Evolutionary conservation across 2,113 vertebrate species (phyloP).

Genomic region (Callionymus lyra): DNA sequence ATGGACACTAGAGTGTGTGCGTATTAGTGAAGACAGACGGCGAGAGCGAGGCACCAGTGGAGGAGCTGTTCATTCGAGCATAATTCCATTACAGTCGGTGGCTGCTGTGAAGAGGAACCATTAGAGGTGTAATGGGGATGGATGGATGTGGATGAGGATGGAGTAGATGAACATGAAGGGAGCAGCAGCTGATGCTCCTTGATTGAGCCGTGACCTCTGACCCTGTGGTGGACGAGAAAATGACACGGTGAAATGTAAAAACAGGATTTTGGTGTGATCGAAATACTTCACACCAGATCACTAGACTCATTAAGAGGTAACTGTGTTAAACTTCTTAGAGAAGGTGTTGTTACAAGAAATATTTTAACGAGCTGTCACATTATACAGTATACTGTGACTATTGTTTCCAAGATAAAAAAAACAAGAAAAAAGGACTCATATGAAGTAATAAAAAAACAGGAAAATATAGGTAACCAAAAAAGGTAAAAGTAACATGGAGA

Average conservation of each 20-base stretch:
- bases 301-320: no score
- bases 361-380: no score
- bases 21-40: not conserved
- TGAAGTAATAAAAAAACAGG: no score
- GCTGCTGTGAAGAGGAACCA: slow-evolving; percentile 56
- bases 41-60: slow-evolving; percentile 13
- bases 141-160: slow-evolving; percentile 45
- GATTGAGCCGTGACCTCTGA: slow-evolving; percentile 42
- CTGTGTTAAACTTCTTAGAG: no score
- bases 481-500: no score
- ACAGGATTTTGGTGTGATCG: no score
- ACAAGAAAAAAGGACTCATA: no score
- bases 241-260: slow-evolving; percentile 22
- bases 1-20: slow-evolving; percentile 2
- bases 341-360: no score
- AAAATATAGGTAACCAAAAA: no score
- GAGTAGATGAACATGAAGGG: slow-evolving; percentile 18
- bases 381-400: no score
- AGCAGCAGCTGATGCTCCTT: slow-evolving; percentile 31
- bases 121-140: slow-evolving; percentile 61
- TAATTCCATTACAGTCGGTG: slow-evolving; percentile 58
- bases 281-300: no score
- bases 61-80: slow-evolving; percentile 52
- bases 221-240: slow-evolving; percentile 10
- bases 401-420: no score